Percentiles rank a stretch among this genome's conserved stretches.
phyloP scores from a whole-genome alignment of 1,140 invertebrate genomes.

The Neelides sp. region DNA sequence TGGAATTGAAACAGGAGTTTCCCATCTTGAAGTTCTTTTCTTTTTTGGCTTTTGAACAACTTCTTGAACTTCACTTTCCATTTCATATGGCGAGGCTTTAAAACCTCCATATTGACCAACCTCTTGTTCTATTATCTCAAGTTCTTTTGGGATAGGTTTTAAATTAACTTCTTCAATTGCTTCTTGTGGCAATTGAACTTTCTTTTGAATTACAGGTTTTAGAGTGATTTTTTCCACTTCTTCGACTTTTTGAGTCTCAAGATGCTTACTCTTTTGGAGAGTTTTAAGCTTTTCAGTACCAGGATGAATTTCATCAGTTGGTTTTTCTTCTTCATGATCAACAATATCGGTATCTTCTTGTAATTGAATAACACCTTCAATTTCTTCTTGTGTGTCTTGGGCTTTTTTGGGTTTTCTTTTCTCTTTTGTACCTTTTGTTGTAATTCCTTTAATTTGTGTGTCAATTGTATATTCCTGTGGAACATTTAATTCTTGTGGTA shows the following conservation, averaged over 20 bases:
- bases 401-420: slow-evolving; percentile 15
- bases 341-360: not conserved
- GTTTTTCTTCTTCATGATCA: not conserved
- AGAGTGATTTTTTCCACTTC: not conserved
- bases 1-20: too few relatives aligned
- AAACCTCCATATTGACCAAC: too few relatives aligned
- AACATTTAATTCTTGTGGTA: not conserved
- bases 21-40: too few relatives aligned
- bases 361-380: not conserved
- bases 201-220: not conserved
- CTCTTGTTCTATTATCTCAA: too few relatives aligned
- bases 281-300: not conserved
- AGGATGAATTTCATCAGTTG: not conserved
- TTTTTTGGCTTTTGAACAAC: too few relatives aligned
- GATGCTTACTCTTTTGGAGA: too few relatives aligned
- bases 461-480: not conserved
- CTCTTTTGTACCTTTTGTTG: slow-evolving; percentile 12
- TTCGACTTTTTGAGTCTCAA: not conserved
- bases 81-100: too few relatives aligned
- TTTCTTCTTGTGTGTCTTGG: slow-evolving; percentile 1
- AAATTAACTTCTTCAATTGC: too few relatives aligned
- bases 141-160: too few relatives aligned
- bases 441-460: slow-evolving; percentile 2
- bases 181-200: too few relatives aligned
- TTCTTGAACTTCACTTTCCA: too few relatives aligned